Evolutionary conservation across 1,140 invertebrate species (phyloP), one percentile per base, ranked within the genome.

Genomic region (Andricus grossulariae): DNA sequence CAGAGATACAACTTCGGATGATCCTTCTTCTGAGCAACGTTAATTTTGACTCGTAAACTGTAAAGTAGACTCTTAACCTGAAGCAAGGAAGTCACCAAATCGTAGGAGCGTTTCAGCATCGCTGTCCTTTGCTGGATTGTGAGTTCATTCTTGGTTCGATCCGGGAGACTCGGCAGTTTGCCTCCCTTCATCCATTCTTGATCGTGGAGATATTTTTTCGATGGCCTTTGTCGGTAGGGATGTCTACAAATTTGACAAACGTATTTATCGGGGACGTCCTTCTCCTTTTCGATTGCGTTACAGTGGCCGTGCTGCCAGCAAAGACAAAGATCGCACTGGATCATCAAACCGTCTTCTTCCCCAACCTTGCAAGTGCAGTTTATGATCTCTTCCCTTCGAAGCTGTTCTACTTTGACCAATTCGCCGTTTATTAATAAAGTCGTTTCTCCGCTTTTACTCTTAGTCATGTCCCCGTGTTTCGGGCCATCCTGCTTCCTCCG

Each of bases 231-330:
- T 18, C 94, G 93, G 54, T 92, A 92, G 10, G 97, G 96, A 93
- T 97, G 93, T 75, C 94, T 93, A 88, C 97, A 99, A 72, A 97
- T 96, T 75, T 93, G 95, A 90, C 97, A 98, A 54, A 98, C 94
- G 89, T 98, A 98, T 87, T 97, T 97, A 66, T 97, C 96, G 0
- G 97, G 97, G 13, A 98, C 96, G 88, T 97, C 93, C 13, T 93
- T 93, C 80, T 97, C 96, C 49, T 93, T 93, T 75, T 95, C 94
- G 77, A 98, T 97, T 60, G 95, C 94, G 88, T 97, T 96, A 85
- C 97, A 99, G 52, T 94, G 92, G 0, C 96, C 97, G 89, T 98
- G 97, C 89, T 98, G 97, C 98, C 97, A 99, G 88, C 97, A 97
- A 13, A 98, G 91, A 86, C 97, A 98, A 21, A 98, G 92, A 87